Evolutionary conservation across 1,140 invertebrate genomes (phyloP), one percentile per base, ranked within the genome.

Genomic region (Nephila pilipes): DNA sequence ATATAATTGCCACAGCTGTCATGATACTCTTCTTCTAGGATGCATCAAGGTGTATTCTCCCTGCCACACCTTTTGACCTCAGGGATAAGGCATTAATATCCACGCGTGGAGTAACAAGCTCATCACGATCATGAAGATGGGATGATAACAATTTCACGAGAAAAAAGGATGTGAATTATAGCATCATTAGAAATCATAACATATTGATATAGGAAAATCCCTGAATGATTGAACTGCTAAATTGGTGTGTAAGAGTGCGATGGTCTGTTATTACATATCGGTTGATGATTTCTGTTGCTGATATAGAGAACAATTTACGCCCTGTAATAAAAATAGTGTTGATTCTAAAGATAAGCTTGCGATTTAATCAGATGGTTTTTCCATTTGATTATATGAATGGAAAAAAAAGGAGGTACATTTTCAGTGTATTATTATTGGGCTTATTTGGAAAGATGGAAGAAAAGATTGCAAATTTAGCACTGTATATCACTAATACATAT

Each of bases 191-290:
- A 75, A 75, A 75, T 75, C 14, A 75, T 32, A 75, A 29, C 14
- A 75, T 75, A 75, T 75, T 36, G 69, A 36, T 75, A 75, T 75
- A 75, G 18, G 69, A 75, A 32, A 60, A 14, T 75, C 69, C 69
- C 32, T 32, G 69, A 32, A 36, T 32, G 29, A 36, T 29, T 29
- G 32, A 75, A 75, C 18, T 75, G 32, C 69, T 3, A 32, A 75
- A 75, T 75, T 32, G 69, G 36, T 32, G 29, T 16, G 14, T 20
- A 29, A 25, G 29, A 69, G 14, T 29, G 1, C 25, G 65, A 20
- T 75, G 69, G 69, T 75, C 69, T 75, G 16, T 75, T 75, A 75
- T 75, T 75, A 75, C 16, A 32, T 16, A 32, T 32, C 16, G 16
- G 69, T 75, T 75, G 29, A 75, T 75, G 69, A 75, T 75, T 32